phyloP scores from a whole-genome alignment of 2,113 vertebrate species.

The Ivindomyrus marchei region DNA sequence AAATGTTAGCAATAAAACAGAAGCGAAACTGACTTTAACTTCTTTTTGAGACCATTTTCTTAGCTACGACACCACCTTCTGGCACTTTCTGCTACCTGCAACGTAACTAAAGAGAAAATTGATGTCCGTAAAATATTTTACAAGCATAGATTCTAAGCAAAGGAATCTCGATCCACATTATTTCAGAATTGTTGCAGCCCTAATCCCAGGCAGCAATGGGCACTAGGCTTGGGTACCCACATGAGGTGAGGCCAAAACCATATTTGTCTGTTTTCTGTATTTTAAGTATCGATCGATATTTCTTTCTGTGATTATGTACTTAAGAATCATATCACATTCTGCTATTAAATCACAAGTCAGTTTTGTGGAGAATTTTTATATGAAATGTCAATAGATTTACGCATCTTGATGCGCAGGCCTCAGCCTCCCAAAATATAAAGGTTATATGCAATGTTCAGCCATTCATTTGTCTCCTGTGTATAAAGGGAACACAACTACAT shows the following conservation, averaged over 20 bases:
- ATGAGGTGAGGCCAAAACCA: too few relatives aligned
- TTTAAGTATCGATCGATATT: too few relatives aligned
- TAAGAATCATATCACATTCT: too few relatives aligned
- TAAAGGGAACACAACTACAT: background rate
- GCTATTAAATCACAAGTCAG: too few relatives aligned
- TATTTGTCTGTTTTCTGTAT: too few relatives aligned
- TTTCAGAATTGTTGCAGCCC: too few relatives aligned
- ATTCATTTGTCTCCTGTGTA: background rate
- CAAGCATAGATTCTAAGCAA: background rate
- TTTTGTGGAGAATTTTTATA: background rate
- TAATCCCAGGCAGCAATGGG: too few relatives aligned
- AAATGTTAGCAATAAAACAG: background rate
- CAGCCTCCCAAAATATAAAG: background rate
- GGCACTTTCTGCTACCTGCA: background rate
- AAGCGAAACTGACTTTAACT: background rate
- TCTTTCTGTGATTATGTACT: too few relatives aligned
- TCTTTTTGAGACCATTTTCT: background rate
- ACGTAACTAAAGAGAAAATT: background rate
- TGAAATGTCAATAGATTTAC: background rate
- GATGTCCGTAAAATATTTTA: background rate
- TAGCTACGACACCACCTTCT: background rate
- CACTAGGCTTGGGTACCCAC: too few relatives aligned
- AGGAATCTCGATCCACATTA: too few relatives aligned
- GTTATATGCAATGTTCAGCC: background rate
- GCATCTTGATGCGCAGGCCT: background rate